phyloP scores from a whole-genome alignment of 2,113 vertebrate genomes.

The Ophiodon elongatus region DNA sequence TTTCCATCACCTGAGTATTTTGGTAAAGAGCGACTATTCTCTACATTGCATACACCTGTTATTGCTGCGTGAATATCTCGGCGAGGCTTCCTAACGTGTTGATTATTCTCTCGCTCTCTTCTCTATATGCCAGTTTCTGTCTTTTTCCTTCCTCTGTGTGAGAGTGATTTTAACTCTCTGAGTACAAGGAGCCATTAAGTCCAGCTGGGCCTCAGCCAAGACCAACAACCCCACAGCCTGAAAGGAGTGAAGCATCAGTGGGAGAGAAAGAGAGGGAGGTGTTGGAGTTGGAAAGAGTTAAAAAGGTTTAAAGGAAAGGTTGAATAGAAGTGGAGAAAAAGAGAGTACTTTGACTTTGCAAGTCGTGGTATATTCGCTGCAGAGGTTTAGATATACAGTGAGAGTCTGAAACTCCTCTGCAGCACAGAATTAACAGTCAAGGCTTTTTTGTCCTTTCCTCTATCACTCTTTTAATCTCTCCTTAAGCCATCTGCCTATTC shows the following conservation, averaged over 20 bases:
- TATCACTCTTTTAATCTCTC: slow-evolving; percentile 42
- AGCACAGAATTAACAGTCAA: slow-evolving; percentile 44
- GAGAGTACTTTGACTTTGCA: slow-evolving; percentile 11
- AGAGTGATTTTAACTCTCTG: slow-evolving; percentile 57
- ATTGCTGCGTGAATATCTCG: neutral
- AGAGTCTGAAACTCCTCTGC: slow-evolving; percentile 54
- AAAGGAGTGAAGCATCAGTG: slow-evolving; percentile 45
- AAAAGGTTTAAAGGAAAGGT: slow-evolving; percentile 41
- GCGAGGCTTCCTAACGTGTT: neutral
- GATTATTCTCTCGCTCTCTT: slow-evolving; percentile 2
- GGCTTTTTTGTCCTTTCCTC: neutral
- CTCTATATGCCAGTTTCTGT: slow-evolving; percentile 6
- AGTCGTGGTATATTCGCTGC: neutral
- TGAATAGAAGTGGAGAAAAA: slow-evolving; percentile 9
- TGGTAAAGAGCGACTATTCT: neutral
- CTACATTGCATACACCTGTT: neutral
- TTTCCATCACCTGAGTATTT: slow-evolving; percentile 2
- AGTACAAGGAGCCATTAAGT: slow-evolving; percentile 33
- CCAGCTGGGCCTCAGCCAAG: slow-evolving; percentile 58
- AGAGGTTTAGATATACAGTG: slow-evolving; percentile 52
- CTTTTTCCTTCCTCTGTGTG: slow-evolving; percentile 26
- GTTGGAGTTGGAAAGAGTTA: slow-evolving; percentile 17
- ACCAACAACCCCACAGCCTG: slow-evolving; percentile 56
- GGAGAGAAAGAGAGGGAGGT: slow-evolving; percentile 37
- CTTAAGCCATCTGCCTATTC: slow-evolving; percentile 22